Percentiles rank a stretch among this genome's conserved stretches.
These are phyloP conservation scores for Orchesellides sinensis DNA, from an alignment of 2,888 invertebrate genomes.

Conservation along the genomic window DNA sequence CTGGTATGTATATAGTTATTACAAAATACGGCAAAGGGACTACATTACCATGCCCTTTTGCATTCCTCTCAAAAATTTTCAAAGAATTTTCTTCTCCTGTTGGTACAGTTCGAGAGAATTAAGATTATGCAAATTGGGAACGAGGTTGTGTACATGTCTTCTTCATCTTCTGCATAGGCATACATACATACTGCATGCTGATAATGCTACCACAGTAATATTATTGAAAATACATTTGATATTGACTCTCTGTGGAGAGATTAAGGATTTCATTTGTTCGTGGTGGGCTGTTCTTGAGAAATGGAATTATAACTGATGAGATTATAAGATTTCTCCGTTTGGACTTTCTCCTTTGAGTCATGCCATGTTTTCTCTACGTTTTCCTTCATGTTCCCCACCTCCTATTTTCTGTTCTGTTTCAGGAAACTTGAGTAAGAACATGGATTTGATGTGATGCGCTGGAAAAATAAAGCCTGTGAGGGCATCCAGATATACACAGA, in stretches of 20 bases:
- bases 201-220: not conserved
- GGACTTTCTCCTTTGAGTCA: constrained; percentile 5
- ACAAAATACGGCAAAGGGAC: no score
- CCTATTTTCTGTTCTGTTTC: no score
- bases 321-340: constrained; percentile 36
- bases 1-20: no score
- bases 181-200: not conserved
- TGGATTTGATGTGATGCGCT: no score
- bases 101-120: constrained; percentile 21
- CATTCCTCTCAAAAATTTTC: no score
- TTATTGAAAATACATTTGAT: not conserved
- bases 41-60: no score
- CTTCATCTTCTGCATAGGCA: not conserved
- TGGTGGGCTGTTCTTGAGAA: constrained; percentile 36
- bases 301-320: constrained; percentile 54
- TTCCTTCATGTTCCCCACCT: not conserved
- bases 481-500: no score
- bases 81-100: not conserved
- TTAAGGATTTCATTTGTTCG: constrained; percentile 53
- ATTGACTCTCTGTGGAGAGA: constrained; percentile 12
- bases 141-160: not conserved
- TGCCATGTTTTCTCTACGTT: not conserved
- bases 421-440: no score
- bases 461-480: no score
- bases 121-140: constrained; percentile 47